These are phyloP conservation scores for Iselma pallidipennis DNA, from an alignment of 2,888 invertebrate species.

Conservation along the genomic window DNA sequence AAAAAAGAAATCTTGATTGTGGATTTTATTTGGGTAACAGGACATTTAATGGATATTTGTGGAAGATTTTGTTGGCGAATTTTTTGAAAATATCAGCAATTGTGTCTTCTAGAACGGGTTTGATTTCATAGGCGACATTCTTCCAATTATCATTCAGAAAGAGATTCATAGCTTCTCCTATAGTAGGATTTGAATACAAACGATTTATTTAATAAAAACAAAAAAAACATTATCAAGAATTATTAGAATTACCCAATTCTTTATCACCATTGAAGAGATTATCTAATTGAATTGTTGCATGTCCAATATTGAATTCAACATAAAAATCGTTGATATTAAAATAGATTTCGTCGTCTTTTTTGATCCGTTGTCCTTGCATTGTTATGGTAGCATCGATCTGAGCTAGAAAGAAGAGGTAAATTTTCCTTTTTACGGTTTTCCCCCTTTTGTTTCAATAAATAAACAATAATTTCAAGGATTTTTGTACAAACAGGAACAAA, in stretches of 20 bases:
- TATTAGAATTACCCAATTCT: slow-evolving; percentile 60
- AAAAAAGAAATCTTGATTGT: not conserved
- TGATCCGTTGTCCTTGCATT: slow-evolving; percentile 64
- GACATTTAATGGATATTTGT: slow-evolving; percentile 62
- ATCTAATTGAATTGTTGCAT: slow-evolving; percentile 67
- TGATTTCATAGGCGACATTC: slow-evolving; percentile 69
- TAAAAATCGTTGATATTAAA: slow-evolving; percentile 67
- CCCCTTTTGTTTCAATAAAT: not conserved
- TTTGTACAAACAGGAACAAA: not conserved
- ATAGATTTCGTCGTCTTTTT: slow-evolving; percentile 59
- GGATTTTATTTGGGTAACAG: slow-evolving; percentile 56
- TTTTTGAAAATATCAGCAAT: slow-evolving; percentile 62
- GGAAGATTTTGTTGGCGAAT: slow-evolving; percentile 64
- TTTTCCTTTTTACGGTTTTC: not conserved
- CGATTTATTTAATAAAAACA: not conserved
- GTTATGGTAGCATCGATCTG: slow-evolving; percentile 68
- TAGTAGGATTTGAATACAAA: slow-evolving; percentile 29
- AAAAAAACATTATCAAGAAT: not conserved
- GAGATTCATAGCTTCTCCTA: slow-evolving; percentile 72
- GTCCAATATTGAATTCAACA: slow-evolving; percentile 68
- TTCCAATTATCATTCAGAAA: slow-evolving; percentile 82
- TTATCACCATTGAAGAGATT: slow-evolving; percentile 75
- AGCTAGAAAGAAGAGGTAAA: slow-evolving; percentile 55
- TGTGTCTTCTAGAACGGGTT: slow-evolving; percentile 69
- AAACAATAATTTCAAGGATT: not conserved